Percentiles rank a stretch among this genome's conserved stretches.
Conservation (phyloP, 2,113 vertebrate genomes). For the Lichenostomus cassidix region DNA sequence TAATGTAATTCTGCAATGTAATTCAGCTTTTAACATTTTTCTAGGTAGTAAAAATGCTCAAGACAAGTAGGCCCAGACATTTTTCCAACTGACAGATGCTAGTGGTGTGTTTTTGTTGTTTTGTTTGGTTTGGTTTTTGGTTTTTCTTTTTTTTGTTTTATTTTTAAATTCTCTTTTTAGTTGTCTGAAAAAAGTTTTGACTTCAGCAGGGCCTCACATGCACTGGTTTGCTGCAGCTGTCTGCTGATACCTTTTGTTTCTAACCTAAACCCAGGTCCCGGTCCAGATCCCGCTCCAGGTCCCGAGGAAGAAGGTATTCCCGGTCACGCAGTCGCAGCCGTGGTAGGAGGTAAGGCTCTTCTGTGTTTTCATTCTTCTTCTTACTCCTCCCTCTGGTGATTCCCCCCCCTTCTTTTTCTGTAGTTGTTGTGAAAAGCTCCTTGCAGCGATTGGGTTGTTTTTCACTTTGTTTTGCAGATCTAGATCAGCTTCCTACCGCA, state of each 20-base stretch:
- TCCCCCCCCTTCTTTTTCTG: accelerated
- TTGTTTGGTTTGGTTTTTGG: no score
- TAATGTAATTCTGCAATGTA: constrained; percentile 83
- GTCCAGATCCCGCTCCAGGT: constrained; percentile 82
- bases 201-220: constrained; percentile 71
- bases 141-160: no score
- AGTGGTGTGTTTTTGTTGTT: background rate
- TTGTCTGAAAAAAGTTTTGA: constrained; percentile 68
- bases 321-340: constrained; percentile 84
- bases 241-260: constrained; percentile 63
- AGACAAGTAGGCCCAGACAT: constrained; percentile 65
- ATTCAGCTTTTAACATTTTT: constrained; percentile 82
- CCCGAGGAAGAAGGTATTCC: constrained; percentile 77
- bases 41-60: constrained; percentile 79
- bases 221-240: background rate
- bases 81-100: constrained; percentile 66
- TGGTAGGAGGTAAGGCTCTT: constrained; percentile 73
- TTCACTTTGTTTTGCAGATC: constrained; percentile 48
- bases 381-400: accelerated
- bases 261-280: constrained; percentile 80
- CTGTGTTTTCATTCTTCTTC: background rate
- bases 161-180: constrained; percentile 44
- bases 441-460: background rate
- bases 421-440: background rate
- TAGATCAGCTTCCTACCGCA: constrained; percentile 76